Conservation (phyloP, 2,888 invertebrate species). For the Himalopsyche anomala region DNA sequence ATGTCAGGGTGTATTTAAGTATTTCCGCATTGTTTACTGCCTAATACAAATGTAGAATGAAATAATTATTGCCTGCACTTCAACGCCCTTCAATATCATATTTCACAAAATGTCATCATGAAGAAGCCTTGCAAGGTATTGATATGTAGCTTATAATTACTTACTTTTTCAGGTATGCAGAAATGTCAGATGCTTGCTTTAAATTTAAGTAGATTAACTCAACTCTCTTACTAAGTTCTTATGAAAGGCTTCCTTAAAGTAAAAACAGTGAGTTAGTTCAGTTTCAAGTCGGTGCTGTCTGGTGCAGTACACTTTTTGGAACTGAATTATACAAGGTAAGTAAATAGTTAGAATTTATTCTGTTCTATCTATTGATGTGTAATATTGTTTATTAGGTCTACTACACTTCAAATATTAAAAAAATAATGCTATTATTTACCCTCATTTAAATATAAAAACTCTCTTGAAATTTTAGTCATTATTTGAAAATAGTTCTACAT, state of each 20-base stretch:
- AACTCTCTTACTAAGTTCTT: neutral
- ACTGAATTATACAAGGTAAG: constrained; percentile 39
- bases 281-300: constrained; percentile 49
- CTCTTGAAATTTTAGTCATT: too few species aligned
- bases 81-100: constrained; percentile 3
- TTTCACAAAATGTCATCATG: constrained; percentile 24
- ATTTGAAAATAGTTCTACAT: too few species aligned
- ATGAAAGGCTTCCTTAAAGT: constrained; percentile 55
- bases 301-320: constrained; percentile 34
- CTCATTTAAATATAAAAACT: too few species aligned
- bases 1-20: too few species aligned
- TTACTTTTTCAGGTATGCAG: neutral
- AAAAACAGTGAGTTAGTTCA: neutral
- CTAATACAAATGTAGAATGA: too few species aligned
- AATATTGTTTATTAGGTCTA: too few species aligned
- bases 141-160: too few species aligned
- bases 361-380: neutral
- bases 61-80: neutral
- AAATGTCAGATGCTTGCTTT: constrained; percentile 31
- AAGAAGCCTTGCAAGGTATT: neutral
- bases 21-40: too few species aligned
- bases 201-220: constrained; percentile 61
- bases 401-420: too few species aligned
- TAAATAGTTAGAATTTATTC: neutral
- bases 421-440: too few species aligned